phyloP scores from a whole-genome alignment of 2,888 invertebrate species.

The Pemphredon lugubris region DNA sequence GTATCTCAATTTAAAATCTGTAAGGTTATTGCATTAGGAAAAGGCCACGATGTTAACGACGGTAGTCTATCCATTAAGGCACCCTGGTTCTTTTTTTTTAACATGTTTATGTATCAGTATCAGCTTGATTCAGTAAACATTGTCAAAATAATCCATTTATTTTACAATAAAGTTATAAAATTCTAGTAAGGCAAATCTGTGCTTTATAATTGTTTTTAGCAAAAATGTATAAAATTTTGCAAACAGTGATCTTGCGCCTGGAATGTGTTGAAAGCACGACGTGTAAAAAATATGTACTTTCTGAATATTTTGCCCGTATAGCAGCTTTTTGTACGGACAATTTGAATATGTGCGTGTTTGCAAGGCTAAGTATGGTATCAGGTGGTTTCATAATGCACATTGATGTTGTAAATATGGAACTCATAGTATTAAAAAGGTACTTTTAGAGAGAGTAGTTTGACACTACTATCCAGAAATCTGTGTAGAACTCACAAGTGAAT shows the following conservation, averaged over 20 bases:
- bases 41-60: neutral
- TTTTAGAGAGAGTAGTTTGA: neutral
- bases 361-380: too few species aligned
- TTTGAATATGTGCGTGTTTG: too few species aligned
- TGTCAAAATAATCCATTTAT: too few species aligned
- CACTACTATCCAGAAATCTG: neutral
- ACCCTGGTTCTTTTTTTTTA: constrained; percentile 25
- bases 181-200: neutral
- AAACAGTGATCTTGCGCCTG: neutral
- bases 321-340: too few species aligned
- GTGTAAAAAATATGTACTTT: constrained; percentile 32
- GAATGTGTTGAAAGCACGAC: constrained; percentile 3
- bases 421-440: neutral
- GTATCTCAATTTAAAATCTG: constrained; percentile 8
- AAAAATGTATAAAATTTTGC: neutral
- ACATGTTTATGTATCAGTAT: too few species aligned
- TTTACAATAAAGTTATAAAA: too few species aligned
- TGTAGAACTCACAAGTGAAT: neutral
- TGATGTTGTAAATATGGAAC: neutral
- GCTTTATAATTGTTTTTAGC: neutral
- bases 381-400: constrained; percentile 12
- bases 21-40: neutral
- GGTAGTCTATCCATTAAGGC: constrained; percentile 16
- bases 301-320: neutral
- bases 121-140: too few species aligned